Evolutionary conservation across 2,888 invertebrate species (phyloP).

Genomic region (Microctonus hyperodae): DNA sequence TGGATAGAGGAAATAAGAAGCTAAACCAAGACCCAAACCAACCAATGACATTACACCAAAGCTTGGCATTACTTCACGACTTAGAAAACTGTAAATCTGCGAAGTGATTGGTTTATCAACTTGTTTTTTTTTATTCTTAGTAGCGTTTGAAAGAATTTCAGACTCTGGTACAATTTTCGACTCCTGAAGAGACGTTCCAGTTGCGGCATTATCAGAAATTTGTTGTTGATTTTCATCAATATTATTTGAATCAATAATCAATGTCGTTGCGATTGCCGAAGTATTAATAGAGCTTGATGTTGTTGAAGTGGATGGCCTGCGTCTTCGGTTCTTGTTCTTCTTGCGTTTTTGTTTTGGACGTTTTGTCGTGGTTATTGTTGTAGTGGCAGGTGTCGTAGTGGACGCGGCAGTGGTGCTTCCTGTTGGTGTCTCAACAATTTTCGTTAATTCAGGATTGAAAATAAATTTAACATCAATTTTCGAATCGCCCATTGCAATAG

Average conservation of each 20-base stretch:
- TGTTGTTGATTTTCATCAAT: constrained; percentile 31
- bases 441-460: constrained; percentile 53
- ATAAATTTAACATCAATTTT: constrained; percentile 54
- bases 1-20: constrained; percentile 80
- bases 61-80: constrained; percentile 82
- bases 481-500: constrained; percentile 64
- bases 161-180: constrained; percentile 60
- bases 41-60: constrained; percentile 78
- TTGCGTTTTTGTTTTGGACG: constrained; percentile 64
- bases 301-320: constrained; percentile 66
- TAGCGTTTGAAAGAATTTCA: constrained; percentile 62
- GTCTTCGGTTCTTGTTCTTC: constrained; percentile 67
- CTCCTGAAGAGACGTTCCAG: constrained; percentile 55
- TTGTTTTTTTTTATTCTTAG: constrained; percentile 66
- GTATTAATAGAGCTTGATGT: constrained; percentile 43
- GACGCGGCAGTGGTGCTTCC: constrained; percentile 41
- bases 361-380: constrained; percentile 60
- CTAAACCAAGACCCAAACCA: constrained; percentile 77
- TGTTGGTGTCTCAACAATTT: constrained; percentile 61
- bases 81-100: constrained; percentile 79
- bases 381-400: constrained; percentile 63
- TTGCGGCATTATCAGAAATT: constrained; percentile 28
- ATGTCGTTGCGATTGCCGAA: constrained; percentile 26
- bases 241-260: constrained; percentile 27
- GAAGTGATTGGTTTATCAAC: constrained; percentile 72